A percentile compares a stretch with the other conserved stretches of the same genome.
Evolutionary conservation across 1,140 invertebrate species (phyloP).

Genomic region (Aphidius ervi): DNA sequence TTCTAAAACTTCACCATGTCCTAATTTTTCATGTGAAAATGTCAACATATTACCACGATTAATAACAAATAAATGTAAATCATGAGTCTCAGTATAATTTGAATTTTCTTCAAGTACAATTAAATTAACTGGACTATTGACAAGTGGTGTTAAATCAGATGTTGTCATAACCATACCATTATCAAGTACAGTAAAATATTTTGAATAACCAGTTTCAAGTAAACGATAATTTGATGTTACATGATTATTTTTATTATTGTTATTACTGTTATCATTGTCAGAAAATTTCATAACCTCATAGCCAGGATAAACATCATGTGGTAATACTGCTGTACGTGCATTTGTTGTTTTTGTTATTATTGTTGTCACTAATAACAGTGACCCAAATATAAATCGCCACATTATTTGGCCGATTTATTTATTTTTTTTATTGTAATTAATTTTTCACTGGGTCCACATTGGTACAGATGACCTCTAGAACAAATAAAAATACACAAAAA

Average conservation of each 20-base stretch:
- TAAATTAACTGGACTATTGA: slow-evolving; percentile 74
- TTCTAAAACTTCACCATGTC: slow-evolving; percentile 66
- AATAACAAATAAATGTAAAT: slow-evolving; percentile 75
- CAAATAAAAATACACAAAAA: slow-evolving; percentile 4
- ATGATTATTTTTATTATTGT: slow-evolving; percentile 32
- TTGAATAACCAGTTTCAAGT: slow-evolving; percentile 71
- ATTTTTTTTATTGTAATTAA: slow-evolving; percentile 17
- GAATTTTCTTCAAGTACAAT: slow-evolving; percentile 75
- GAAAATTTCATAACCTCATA: slow-evolving; percentile 75
- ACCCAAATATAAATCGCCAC: slow-evolving; percentile 27
- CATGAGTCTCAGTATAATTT: slow-evolving; percentile 74
- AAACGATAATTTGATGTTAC: slow-evolving; percentile 61
- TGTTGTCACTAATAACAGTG: slow-evolving; percentile 9
- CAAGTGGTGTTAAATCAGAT: slow-evolving; percentile 72
- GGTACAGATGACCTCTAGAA: slow-evolving; percentile 23
- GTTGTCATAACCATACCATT: slow-evolving; percentile 89
- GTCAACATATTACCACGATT: slow-evolving; percentile 74
- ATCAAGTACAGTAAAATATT: slow-evolving; percentile 81
- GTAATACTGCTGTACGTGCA: slow-evolving; percentile 58
- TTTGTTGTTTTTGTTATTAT: slow-evolving; percentile 12
- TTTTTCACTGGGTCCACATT: slow-evolving; percentile 36
- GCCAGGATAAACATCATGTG: slow-evolving; percentile 80
- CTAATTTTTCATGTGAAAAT: slow-evolving; percentile 65
- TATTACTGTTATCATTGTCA: too few relatives aligned
- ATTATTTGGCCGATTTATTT: slow-evolving; percentile 25